These are phyloP conservation scores for Drosophila neoperkinsi DNA, from an alignment of 2,888 invertebrate species.

Conservation along the genomic window DNA sequence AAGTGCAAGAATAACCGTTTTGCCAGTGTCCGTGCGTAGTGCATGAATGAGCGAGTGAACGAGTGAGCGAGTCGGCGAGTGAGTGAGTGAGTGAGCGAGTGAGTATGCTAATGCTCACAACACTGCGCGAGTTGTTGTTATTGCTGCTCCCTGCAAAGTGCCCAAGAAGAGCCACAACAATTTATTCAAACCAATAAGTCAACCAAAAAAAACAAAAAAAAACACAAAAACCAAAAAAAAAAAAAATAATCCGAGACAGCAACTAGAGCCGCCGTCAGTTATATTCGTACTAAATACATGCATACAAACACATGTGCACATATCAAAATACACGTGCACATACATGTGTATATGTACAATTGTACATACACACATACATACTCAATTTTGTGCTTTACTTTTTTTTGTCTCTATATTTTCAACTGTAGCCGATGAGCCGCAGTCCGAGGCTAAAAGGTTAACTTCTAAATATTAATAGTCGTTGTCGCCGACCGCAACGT, in stretches of 20 bases:
- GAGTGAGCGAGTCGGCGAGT: slow-evolving; percentile 11
- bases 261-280: slow-evolving; percentile 38
- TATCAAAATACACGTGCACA: slow-evolving; percentile 13
- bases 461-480: slow-evolving; percentile 85
- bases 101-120: slow-evolving; percentile 5
- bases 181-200: slow-evolving; percentile 13
- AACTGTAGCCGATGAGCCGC: slow-evolving; percentile 73
- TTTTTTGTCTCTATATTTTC: slow-evolving; percentile 52
- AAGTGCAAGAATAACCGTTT: slow-evolving; percentile 57
- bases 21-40: slow-evolving; percentile 31
- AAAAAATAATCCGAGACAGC: slow-evolving; percentile 11
- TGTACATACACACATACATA: slow-evolving; percentile 23
- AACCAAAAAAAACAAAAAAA: not conserved
- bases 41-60: slow-evolving; percentile 15
- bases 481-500: slow-evolving; percentile 59
- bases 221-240: not conserved
- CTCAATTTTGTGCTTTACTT: slow-evolving; percentile 46
- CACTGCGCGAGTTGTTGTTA: slow-evolving; percentile 13
- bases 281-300: slow-evolving; percentile 34
- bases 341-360: slow-evolving; percentile 17
- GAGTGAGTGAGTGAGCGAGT: slow-evolving; percentile 12
- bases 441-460: slow-evolving; percentile 83
- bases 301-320: slow-evolving; percentile 5
- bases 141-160: slow-evolving; percentile 10
- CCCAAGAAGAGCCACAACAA: slow-evolving; percentile 19